Conservation (phyloP, 2,797 vertebrate genomes). For the Loriculus beryllinus region DNA sequence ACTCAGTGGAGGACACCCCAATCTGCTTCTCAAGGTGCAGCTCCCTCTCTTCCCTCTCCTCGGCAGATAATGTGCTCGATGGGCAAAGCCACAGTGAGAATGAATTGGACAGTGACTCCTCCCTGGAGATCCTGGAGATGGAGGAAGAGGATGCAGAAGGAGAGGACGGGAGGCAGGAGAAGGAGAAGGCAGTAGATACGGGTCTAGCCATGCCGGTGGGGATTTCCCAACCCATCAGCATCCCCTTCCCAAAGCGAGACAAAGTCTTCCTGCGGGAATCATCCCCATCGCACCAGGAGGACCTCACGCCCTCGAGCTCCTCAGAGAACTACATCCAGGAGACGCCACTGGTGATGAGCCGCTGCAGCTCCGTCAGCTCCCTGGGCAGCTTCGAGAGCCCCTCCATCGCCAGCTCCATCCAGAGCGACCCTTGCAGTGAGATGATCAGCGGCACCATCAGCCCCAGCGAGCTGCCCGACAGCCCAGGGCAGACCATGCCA, state of each 20-base stretch:
- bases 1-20: conserved; percentile 88
- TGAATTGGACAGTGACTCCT: conserved; percentile 91
- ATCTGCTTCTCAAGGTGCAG: conserved; percentile 96
- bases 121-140: conserved; percentile 93
- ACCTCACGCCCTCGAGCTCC: conserved; percentile 93
- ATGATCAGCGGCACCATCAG: conserved; percentile 97
- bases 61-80: conserved; percentile 85
- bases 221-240: conserved; percentile 82
- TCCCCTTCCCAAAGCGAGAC: conserved; percentile 80
- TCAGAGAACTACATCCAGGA: conserved; percentile 98
- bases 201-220: not conserved
- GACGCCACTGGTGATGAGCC: conserved; percentile 94
- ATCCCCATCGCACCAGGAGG: conserved; percentile 82
- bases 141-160: conserved; percentile 70
- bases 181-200: not conserved
- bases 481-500: conserved; percentile 97
- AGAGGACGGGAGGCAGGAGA: conserved; percentile 71
- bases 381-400: conserved; percentile 95
- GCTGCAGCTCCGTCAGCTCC: conserved; percentile 97
- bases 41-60: conserved; percentile 94
- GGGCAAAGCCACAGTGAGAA: conserved; percentile 90
- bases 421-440: conserved; percentile 96
- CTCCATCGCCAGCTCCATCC: conserved; percentile 96
- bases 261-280: conserved; percentile 80
- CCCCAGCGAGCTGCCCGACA: conserved; percentile 96